Evolutionary conservation across 1,140 invertebrate genomes (phyloP), one percentile per base, ranked within the genome.

Genomic region (Papilio helenus): DNA sequence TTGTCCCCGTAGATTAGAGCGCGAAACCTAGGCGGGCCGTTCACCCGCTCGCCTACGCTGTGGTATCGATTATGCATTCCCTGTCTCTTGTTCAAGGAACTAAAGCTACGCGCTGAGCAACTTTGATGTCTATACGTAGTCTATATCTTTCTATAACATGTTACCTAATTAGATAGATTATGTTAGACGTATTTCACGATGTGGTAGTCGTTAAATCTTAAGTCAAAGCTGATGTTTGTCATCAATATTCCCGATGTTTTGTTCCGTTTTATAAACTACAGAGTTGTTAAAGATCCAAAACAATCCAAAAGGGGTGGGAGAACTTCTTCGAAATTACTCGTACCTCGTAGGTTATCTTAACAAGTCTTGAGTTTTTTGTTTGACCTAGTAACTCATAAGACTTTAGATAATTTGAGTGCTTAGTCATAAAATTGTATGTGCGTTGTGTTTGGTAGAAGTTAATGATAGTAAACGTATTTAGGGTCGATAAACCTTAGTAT

Each of bases 1-100:
- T 39, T 72, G 34, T 44, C 42, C 72, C 44, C 23, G 79, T 80
- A 74, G 68, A 82, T 80, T 81, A 61, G 55, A 77, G 58, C 71
- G 72, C 72, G 68, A 79, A 76, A 46, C 76, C 79, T 55, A 55
- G 78, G 80, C 80, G 84, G 81, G 79, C 76, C 82, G 65, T 83
- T 83, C 80, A 82, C 81, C 84, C 79, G 77, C 77, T 82, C 84
- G 84, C 82, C 84, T 72, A 85, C 82, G 78, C 80, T 46, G 39
- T 46, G 39, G n/a, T 84, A 84, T 84, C 80, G 82, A 83, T 85
- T 80, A 74, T 74, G 72, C 72, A 74, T 44, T 74, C 72, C 72
- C 72, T 74, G 72, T 74, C 72, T 74, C 72, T 74, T 74, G 72
- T 74, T 46, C 72, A 49, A 74, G 72, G 72, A 74, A 74, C 72